A percentile compares a stretch with the other conserved stretches of the same genome.
These are phyloP conservation scores for Diadophis punctatus DNA, from an alignment of 2,113 vertebrate genomes.

Conservation along the genomic window DNA sequence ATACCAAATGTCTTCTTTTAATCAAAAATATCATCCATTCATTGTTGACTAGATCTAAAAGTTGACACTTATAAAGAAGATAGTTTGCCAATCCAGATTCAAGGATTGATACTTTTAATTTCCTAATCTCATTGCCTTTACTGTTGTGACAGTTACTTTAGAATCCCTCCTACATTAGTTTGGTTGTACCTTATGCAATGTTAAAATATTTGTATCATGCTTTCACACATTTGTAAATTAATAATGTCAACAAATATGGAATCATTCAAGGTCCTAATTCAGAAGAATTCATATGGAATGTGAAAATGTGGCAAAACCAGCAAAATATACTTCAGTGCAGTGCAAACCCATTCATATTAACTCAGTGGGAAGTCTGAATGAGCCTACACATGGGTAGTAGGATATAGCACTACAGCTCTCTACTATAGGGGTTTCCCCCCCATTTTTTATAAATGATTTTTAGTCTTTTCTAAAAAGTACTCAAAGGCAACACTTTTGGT, in stretches of 20 bases:
- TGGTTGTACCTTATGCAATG: neutral
- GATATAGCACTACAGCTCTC: neutral
- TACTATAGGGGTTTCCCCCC: neutral
- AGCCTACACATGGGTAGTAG: neutral
- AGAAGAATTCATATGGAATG: neutral
- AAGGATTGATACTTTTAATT: neutral
- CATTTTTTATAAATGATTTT: neutral
- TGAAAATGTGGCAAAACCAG: neutral
- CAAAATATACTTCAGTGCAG: neutral
- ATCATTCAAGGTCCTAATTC: accelerated
- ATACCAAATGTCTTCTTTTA: neutral
- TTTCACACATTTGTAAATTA: neutral
- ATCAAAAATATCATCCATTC: neutral
- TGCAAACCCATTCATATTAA: neutral
- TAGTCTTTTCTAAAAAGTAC: neutral
- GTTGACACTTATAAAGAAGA: neutral
- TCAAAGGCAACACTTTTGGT: conserved; percentile 3
- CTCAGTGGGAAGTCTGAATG: neutral
- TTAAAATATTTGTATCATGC: neutral
- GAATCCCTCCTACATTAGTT: neutral
- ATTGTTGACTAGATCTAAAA: neutral
- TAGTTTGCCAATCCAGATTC: neutral
- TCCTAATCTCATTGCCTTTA: accelerated
- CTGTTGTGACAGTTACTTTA: accelerated
- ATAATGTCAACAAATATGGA: neutral